Base-by-base conservation (phyloP, 23 tunicate genomes). In the Phallusia fumigata region DNA sequence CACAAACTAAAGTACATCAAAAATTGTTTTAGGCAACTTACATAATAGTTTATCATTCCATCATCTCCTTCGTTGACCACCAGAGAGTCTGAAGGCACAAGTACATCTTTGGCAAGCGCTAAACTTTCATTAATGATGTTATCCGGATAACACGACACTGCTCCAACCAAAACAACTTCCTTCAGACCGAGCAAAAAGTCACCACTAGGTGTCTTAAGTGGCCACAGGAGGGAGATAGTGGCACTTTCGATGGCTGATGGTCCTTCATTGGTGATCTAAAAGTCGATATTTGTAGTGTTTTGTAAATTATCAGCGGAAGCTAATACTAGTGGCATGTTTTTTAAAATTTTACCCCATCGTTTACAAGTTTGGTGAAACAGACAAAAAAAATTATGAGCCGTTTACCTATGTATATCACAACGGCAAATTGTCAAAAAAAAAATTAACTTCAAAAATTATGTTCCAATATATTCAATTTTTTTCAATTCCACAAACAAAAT, bases 191-290 rank as follows among this genome's bases (percentile, higher is more conserved):
- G 52, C 31, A 85, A 84, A 32, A 76, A 58, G 16, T 85, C 18
- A 0, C 84, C 93, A 0, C 73, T 76, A 11, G 32, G n/a, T 18
- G 52, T 34, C 65, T 30, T 78, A 44, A 92, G 65, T 31, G 98
- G 98, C 98, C 98, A 93, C 18, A 78, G 47, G 3, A 93, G 51
- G 2, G 88, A 73, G 33, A 93, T 74, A 0, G 76, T 52, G 10
- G 89, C 98, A 30, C 64, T 52, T 31, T 83, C 52, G 19, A 93
- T 79, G 15, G 86, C 83, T 21, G 90, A 77, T 30, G 98, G 98
- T 65, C 98, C 98, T 19, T 30, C 65, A 86, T 93, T 93, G 81
- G 88, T 85, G 0, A 93, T 76, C 98, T 93, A 65, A 47, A 36
- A 79, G 34, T 0, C 16, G 19, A 74, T 30, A 65, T 6, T 26